Conservation (phyloP, 2,888 invertebrate species). For the Serrognathus titanus region DNA sequence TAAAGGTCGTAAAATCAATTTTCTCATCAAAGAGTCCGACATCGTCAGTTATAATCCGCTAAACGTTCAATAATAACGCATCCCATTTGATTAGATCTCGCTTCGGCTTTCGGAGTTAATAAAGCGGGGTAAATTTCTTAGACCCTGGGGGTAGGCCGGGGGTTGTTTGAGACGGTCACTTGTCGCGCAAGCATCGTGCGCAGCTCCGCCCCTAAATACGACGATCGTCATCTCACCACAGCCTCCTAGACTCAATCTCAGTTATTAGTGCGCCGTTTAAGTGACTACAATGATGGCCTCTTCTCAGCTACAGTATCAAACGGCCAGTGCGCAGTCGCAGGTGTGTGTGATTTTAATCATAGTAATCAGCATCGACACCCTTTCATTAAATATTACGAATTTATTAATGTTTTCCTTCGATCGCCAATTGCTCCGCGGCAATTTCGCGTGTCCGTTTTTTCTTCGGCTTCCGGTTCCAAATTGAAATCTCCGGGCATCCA, state of each 20-base stretch:
- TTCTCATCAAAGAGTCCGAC: too few species aligned
- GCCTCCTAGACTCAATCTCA: slow-evolving; percentile 43
- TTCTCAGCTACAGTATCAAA: slow-evolving; percentile 42
- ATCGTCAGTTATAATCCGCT: too few species aligned
- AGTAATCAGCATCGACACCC: slow-evolving; percentile 43
- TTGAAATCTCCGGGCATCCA: too few species aligned
- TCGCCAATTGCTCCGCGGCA: not conserved
- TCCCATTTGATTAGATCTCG: not conserved
- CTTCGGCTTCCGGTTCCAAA: slow-evolving; percentile 1
- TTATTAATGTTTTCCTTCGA: slow-evolving; percentile 34
- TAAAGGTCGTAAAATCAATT: too few species aligned
- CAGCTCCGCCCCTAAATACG: slow-evolving; percentile 41
- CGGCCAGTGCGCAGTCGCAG: slow-evolving; percentile 45
- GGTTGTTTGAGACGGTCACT: slow-evolving; percentile 27
- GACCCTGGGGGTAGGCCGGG: slow-evolving; percentile 1
- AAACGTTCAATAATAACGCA: not conserved
- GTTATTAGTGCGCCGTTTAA: slow-evolving; percentile 49
- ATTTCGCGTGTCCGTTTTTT: not conserved
- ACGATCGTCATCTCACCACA: slow-evolving; percentile 43
- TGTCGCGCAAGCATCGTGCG: slow-evolving; percentile 45
- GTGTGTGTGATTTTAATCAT: slow-evolving; percentile 45
- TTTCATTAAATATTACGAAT: slow-evolving; percentile 44
- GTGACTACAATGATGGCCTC: slow-evolving; percentile 45
- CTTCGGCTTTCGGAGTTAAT: not conserved
- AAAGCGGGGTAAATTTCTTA: not conserved